Percentiles rank a stretch among this genome's conserved stretches.
Conservation (phyloP, 2,888 invertebrate species). For the Actias luna region DNA sequence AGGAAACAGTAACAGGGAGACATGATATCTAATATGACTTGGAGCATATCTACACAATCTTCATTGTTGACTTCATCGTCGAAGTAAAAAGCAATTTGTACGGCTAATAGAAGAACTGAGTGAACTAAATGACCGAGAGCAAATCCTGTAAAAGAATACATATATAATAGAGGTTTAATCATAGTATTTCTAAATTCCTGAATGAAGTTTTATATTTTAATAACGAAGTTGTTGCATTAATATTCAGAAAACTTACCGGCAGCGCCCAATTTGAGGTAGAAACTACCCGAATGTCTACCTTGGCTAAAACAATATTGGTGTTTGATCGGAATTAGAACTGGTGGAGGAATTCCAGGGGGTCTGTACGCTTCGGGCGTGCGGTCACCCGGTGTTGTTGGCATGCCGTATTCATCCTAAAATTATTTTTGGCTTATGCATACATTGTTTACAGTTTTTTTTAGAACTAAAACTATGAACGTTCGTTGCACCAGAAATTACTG, state of each 20-base stretch:
- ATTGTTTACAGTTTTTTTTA: too few relatives aligned
- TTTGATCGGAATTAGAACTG: constrained; percentile 65
- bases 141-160: constrained; percentile 79
- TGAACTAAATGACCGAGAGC: constrained; percentile 90
- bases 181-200: neutral
- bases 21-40: constrained; percentile 84
- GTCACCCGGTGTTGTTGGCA: constrained; percentile 39
- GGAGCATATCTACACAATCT: constrained; percentile 82
- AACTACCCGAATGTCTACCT: constrained; percentile 87
- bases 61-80: constrained; percentile 77
- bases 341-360: constrained; percentile 52
- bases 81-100: constrained; percentile 84
- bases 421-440: neutral
- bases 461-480: too few relatives aligned
- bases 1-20: constrained; percentile 88
- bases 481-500: too few relatives aligned
- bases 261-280: constrained; percentile 88
- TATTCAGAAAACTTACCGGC: constrained; percentile 74
- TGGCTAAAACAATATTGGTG: constrained; percentile 85
- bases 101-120: constrained; percentile 85
- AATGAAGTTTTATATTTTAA: neutral
- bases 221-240: neutral
- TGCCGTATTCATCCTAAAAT: constrained; percentile 43
- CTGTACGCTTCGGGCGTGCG: constrained; percentile 50
- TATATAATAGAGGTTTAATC: too few relatives aligned